Conservation (phyloP, 1,140 invertebrate genomes). For the Heliconius hewitsoni region DNA sequence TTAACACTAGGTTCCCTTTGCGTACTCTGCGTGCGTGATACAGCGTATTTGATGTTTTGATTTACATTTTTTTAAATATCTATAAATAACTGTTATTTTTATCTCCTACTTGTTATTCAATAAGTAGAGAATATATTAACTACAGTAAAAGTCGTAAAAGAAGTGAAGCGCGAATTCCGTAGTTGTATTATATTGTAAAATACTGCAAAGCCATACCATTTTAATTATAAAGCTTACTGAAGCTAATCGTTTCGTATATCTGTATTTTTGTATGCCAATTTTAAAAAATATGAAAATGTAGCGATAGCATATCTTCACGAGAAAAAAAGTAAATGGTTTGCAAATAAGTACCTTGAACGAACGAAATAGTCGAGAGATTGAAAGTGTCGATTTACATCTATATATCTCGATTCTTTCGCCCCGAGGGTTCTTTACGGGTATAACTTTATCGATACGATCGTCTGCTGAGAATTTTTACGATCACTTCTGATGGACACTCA, state of each 20-base stretch:
- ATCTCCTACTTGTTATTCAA: too few species aligned
- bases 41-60: too few species aligned
- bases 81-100: too few species aligned
- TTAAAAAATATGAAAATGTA: neutral
- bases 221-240: too few species aligned
- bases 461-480: constrained; percentile 43
- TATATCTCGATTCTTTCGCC: constrained; percentile 46
- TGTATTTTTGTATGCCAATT: neutral
- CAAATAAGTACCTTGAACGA: constrained; percentile 29
- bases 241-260: neutral
- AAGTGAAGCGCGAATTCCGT: too few species aligned
- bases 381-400: constrained; percentile 51
- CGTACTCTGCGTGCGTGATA: too few species aligned
- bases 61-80: too few species aligned
- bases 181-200: too few species aligned
- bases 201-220: too few species aligned
- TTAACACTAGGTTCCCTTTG: too few species aligned
- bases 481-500: constrained; percentile 15
- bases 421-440: constrained; percentile 36
- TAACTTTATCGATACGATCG: constrained; percentile 48
- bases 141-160: too few species aligned
- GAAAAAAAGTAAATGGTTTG: constrained; percentile 2
- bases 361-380: constrained; percentile 8
- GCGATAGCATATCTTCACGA: neutral
- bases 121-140: too few species aligned